phyloP scores from a whole-genome alignment of 2,797 vertebrate genomes.

The Chlorospingus flavigularis region DNA sequence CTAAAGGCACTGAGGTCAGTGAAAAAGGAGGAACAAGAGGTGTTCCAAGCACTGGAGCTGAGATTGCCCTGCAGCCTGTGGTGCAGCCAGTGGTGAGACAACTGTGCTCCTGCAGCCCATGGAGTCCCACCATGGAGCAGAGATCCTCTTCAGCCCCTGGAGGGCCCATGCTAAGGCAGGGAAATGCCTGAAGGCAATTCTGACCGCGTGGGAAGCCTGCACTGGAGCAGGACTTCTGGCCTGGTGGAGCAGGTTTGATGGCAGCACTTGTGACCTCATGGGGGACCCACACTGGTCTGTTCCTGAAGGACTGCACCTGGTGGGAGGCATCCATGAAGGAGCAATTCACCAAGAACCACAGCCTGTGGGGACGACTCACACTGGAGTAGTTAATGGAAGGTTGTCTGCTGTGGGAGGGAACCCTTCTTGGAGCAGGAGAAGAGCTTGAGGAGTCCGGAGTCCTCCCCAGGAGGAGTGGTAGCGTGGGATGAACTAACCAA shows the following conservation, averaged over 20 bases:
- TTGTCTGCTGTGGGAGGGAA: neutral
- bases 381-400: neutral
- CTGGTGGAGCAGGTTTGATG: neutral
- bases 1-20: neutral
- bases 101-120: neutral
- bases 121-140: neutral
- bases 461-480: neutral
- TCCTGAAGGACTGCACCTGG: neutral
- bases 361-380: neutral
- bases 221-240: neutral
- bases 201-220: neutral
- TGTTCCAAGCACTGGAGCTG: accelerated
- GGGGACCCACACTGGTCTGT: neutral
- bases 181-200: neutral
- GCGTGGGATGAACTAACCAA: neutral
- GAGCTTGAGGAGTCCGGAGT: neutral
- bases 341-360: neutral
- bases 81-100: too few species aligned
- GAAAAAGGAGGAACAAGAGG: neutral
- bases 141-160: neutral
- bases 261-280: neutral
- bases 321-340: neutral
- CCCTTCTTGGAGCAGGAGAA: neutral
- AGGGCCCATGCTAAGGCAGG: neutral
- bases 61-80: neutral